These are phyloP conservation scores for Cinclus mexicanus DNA, from an alignment of 2,113 vertebrate species.

Conservation along the genomic window DNA sequence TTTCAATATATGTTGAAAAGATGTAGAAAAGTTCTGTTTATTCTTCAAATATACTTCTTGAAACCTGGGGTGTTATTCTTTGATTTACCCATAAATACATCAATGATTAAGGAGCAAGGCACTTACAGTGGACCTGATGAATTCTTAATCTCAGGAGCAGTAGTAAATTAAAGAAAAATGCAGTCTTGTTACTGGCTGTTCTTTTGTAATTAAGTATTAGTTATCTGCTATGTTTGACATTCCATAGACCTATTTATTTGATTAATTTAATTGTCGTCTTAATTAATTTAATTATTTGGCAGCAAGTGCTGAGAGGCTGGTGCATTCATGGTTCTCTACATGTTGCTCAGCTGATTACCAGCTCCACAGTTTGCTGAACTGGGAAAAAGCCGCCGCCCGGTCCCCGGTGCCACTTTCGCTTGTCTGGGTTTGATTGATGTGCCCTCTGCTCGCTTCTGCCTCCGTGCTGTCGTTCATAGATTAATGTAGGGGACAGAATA, in stretches of 20 bases:
- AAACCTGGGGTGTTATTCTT: neutral
- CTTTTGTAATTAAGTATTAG: slow-evolving; percentile 48
- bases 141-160: slow-evolving; percentile 16
- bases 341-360: neutral
- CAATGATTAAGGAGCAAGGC: slow-evolving; percentile 33
- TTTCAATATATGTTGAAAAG: neutral
- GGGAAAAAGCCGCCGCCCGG: neutral
- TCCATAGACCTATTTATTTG: slow-evolving; percentile 37
- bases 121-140: neutral
- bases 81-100: neutral
- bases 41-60: neutral
- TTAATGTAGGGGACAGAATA: neutral
- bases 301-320: neutral
- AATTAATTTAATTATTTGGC: slow-evolving; percentile 66
- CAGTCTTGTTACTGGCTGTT: neutral
- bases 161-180: slow-evolving; percentile 13
- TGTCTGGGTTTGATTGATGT: neutral
- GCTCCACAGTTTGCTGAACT: neutral
- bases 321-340: neutral
- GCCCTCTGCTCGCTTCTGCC: neutral
- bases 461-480: neutral
- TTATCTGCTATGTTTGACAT: slow-evolving; percentile 23
- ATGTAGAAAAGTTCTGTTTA: neutral
- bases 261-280: slow-evolving; percentile 55
- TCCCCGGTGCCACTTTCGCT: neutral